A percentile compares a stretch with the other conserved stretches of the same genome.
Conservation (phyloP, 2,888 invertebrate species). For the Sarcophaga rosellei region DNA sequence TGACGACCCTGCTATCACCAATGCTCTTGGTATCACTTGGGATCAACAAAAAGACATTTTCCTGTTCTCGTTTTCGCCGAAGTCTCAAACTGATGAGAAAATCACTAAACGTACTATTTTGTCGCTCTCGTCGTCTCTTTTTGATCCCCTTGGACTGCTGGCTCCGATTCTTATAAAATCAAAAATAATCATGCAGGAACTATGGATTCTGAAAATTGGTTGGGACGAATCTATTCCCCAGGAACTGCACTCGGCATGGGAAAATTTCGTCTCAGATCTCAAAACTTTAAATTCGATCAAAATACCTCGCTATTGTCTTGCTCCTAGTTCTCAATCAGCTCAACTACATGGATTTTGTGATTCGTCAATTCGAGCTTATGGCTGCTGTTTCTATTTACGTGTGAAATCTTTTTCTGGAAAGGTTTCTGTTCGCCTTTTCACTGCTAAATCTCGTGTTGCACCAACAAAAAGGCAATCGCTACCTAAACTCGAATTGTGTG, state of each 20-base stretch:
- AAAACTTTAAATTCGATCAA: slow-evolving; percentile 4
- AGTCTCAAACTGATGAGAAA: neutral
- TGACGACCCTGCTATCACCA: slow-evolving; percentile 2
- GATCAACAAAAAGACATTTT: slow-evolving; percentile 48
- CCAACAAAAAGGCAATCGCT: too few species aligned
- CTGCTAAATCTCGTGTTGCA: slow-evolving; percentile 4
- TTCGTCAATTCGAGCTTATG: slow-evolving; percentile 45
- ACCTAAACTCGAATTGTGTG: slow-evolving; percentile 19
- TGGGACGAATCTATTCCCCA: slow-evolving; percentile 52
- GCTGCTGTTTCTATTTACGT: slow-evolving; percentile 46
- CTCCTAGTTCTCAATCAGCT: neutral
- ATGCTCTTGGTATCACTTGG: slow-evolving; percentile 36
- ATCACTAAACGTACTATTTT: neutral
- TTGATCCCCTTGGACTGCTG: slow-evolving; percentile 52
- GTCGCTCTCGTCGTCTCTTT: slow-evolving; percentile 47
- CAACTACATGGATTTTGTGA: slow-evolving; percentile 61
- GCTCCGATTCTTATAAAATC: slow-evolving; percentile 40
- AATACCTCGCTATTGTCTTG: slow-evolving; percentile 41
- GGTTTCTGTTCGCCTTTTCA: slow-evolving; percentile 12
- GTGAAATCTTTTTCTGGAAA: slow-evolving; percentile 1
- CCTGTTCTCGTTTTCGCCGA: slow-evolving; percentile 31
- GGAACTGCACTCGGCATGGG: neutral
- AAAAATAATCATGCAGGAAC: slow-evolving; percentile 40
- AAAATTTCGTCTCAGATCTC: slow-evolving; percentile 26
- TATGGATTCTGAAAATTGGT: slow-evolving; percentile 41